Evolutionary conservation across 2,113 vertebrate genomes (phyloP).

Genomic region (Chaetodon trifascialis): DNA sequence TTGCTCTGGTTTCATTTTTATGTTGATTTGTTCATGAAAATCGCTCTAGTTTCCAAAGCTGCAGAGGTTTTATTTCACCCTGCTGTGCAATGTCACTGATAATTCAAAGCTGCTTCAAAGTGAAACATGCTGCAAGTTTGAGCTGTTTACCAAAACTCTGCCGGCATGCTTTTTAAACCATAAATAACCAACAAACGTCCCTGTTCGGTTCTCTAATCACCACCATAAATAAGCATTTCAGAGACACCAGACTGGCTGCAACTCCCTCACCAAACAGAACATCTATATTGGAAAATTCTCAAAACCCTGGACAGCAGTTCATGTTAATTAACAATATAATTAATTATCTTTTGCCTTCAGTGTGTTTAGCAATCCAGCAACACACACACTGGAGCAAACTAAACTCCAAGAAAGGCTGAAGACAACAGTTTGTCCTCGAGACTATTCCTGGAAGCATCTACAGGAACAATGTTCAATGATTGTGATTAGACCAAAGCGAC

Average conservation of each 20-base stretch:
- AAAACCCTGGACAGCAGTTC: neutral
- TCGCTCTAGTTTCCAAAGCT: neutral
- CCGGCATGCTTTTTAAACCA: neutral
- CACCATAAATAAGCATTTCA: neutral
- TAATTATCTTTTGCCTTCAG: too few relatives aligned
- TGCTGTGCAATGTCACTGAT: too few relatives aligned
- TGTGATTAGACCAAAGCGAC: too few relatives aligned
- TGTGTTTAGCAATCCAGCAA: neutral
- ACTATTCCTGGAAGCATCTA: too few relatives aligned
- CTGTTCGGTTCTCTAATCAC: neutral
- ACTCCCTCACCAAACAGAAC: too few relatives aligned
- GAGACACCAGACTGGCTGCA: neutral
- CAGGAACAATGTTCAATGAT: too few relatives aligned
- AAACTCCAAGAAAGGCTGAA: too few relatives aligned
- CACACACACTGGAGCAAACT: too few relatives aligned
- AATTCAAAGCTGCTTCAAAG: neutral
- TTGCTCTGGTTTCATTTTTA: neutral
- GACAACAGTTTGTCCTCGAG: too few relatives aligned
- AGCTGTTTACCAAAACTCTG: too few relatives aligned
- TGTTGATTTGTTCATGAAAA: neutral
- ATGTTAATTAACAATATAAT: neutral
- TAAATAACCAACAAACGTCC: neutral
- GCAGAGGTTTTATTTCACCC: neutral
- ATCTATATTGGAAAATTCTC: neutral
- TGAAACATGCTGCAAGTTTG: neutral